These are phyloP conservation scores for Zaprionus kolodkinae DNA, from an alignment of 1,140 invertebrate species.

Conservation along the genomic window DNA sequence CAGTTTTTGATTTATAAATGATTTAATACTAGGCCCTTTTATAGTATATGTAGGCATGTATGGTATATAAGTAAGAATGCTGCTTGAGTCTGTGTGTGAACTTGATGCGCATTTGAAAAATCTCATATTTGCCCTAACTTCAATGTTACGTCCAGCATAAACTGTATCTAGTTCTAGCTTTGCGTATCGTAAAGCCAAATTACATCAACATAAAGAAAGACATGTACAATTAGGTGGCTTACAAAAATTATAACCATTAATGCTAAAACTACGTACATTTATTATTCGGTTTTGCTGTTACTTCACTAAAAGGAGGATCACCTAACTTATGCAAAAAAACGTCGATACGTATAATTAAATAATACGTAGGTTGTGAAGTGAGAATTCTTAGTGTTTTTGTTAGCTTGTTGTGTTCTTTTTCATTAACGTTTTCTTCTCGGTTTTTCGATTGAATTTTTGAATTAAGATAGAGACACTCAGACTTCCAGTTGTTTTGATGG, in stretches of 20 bases:
- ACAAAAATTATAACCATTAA: conserved; percentile 54
- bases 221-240: conserved; percentile 38
- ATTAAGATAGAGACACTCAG: conserved; percentile 82
- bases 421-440: conserved; percentile 40
- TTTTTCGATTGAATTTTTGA: conserved; percentile 37
- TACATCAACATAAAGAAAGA: conserved; percentile 30
- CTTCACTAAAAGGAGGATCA: conserved; percentile 67
- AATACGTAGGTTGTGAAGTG: conserved; percentile 72
- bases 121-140: conserved; percentile 25
- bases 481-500: conserved; percentile 85
- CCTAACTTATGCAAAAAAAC: conserved; percentile 71
- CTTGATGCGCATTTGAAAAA: conserved; percentile 32
- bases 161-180: conserved; percentile 17
- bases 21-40: conserved; percentile 33
- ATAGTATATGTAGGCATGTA: conserved; percentile 36
- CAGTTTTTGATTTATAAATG: conserved; percentile 21
- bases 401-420: conserved; percentile 36
- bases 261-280: conserved; percentile 63
- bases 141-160: conserved; percentile 39
- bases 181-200: conserved; percentile 33
- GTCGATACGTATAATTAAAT: conserved; percentile 68
- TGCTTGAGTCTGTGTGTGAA: conserved; percentile 16
- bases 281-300: conserved; percentile 73
- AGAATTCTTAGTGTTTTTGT: conserved; percentile 56
- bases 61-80: conserved; percentile 20